Conservation (phyloP, 2,888 invertebrate species). For the Serripes groenlandicus region DNA sequence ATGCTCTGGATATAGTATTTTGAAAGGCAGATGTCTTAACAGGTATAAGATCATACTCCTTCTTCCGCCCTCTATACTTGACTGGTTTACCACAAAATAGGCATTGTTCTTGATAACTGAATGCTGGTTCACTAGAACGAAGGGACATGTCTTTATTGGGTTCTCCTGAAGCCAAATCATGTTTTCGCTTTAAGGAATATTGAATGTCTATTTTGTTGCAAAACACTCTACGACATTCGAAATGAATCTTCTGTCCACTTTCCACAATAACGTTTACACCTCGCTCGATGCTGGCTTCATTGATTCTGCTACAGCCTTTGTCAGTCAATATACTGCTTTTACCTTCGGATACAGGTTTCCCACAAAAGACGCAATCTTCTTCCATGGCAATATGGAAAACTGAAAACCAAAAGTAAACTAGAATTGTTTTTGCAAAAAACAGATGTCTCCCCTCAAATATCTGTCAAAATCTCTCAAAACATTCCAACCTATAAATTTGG, state of each 20-base stretch:
- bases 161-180: neutral
- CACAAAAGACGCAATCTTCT: slow-evolving; percentile 6
- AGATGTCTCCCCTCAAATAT: too few relatives aligned
- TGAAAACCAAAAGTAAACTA: too few relatives aligned
- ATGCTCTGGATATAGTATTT: neutral
- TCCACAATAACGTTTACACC: neutral
- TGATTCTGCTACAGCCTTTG: neutral
- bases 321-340: neutral
- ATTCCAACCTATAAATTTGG: too few relatives aligned
- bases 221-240: slow-evolving; percentile 2
- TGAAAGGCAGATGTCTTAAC: slow-evolving; percentile 34
- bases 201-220: neutral
- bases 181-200: neutral
- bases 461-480: too few relatives aligned
- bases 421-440: too few relatives aligned
- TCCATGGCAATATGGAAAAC: too few relatives aligned
- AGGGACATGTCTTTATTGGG: neutral
- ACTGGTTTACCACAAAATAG: slow-evolving; percentile 42
- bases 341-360: neutral
- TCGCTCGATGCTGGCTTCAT: neutral
- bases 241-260: slow-evolving; percentile 7
- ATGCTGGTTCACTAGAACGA: slow-evolving; percentile 1
- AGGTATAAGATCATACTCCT: neutral
- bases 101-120: slow-evolving; percentile 30
- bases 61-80: neutral